Evolutionary conservation across 1,140 invertebrate genomes (phyloP).

Genomic region (Zaprionus taronus): DNA sequence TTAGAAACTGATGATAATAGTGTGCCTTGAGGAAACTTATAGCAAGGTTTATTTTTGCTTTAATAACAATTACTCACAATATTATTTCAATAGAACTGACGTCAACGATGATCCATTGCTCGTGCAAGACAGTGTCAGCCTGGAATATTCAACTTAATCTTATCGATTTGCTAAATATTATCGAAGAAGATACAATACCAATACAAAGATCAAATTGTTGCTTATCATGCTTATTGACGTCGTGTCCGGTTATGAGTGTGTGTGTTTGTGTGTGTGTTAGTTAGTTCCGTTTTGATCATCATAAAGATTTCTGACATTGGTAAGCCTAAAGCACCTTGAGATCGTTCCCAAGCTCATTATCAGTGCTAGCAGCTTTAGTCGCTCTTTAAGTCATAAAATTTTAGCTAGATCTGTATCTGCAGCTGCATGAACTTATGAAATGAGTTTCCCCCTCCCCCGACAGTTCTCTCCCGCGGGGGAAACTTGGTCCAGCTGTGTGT

Average conservation of each 20-base stretch:
- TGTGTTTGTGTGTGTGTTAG: neutral
- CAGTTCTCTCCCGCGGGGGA: slow-evolving; percentile 54
- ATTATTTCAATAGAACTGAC: slow-evolving; percentile 19
- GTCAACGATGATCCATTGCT: slow-evolving; percentile 28
- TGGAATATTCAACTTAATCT: slow-evolving; percentile 21
- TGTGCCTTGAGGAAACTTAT: too few species aligned
- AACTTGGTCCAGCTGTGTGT: slow-evolving; percentile 57
- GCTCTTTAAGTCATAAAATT: slow-evolving; percentile 56
- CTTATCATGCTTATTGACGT: slow-evolving; percentile 19
- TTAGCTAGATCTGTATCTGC: slow-evolving; percentile 54
- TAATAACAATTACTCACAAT: neutral
- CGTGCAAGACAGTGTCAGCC: neutral
- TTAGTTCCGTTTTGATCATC: slow-evolving; percentile 26
- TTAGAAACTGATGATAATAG: too few species aligned
- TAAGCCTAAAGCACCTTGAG: neutral
- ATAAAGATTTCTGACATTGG: slow-evolving; percentile 11
- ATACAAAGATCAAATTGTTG: neutral
- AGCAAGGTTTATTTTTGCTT: neutral
- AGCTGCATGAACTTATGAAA: slow-evolving; percentile 60
- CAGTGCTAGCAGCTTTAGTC: slow-evolving; percentile 50
- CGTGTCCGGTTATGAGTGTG: slow-evolving; percentile 6
- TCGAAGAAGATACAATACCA: neutral
- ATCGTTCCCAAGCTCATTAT: slow-evolving; percentile 43
- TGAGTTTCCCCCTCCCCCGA: slow-evolving; percentile 20
- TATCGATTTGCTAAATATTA: slow-evolving; percentile 26